Evolutionary conservation across 1,140 invertebrate genomes (phyloP).

Genomic region (Drosophila asahinai): DNA sequence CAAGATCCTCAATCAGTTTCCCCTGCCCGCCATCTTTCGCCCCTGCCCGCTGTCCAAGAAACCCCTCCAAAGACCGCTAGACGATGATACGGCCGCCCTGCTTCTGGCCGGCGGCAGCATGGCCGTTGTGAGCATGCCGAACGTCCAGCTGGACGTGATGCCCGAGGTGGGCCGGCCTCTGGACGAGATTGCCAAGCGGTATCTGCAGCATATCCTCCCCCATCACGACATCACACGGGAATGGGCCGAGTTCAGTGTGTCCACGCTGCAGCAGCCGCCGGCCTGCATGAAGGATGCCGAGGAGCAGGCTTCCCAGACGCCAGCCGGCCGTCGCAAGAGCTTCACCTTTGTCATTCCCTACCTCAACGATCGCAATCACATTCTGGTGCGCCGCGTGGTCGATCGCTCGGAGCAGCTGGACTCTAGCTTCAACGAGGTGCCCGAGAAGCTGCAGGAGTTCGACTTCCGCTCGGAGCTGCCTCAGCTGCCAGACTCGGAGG

Average conservation of each 20-base stretch:
- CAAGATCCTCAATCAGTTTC: conserved; percentile 64
- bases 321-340: conserved; percentile 55
- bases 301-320: conserved; percentile 45
- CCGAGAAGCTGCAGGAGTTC: conserved; percentile 43
- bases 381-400: conserved; percentile 75
- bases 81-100: conserved; percentile 73
- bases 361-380: conserved; percentile 77
- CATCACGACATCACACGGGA: conserved; percentile 79
- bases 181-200: conserved; percentile 78
- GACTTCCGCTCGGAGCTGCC: conserved; percentile 42
- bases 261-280: conserved; percentile 62
- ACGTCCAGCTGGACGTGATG: conserved; percentile 75
- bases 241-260: conserved; percentile 84
- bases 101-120: conserved; percentile 75
- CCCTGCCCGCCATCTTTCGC: conserved; percentile 63
- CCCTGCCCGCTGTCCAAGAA: conserved; percentile 80
- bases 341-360: conserved; percentile 82
- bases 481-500: conserved; percentile 9
- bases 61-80: conserved; percentile 65
- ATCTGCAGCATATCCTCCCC: conserved; percentile 78
- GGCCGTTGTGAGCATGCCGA: conserved; percentile 80
- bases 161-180: conserved; percentile 72
- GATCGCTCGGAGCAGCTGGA: conserved; percentile 79
- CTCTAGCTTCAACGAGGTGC: conserved; percentile 49
- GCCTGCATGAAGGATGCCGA: conserved; percentile 57